Evolutionary conservation across 2,797 vertebrate genomes (phyloP), one percentile per base, ranked within the genome.

Genomic region (Rallus crepitans): DNA sequence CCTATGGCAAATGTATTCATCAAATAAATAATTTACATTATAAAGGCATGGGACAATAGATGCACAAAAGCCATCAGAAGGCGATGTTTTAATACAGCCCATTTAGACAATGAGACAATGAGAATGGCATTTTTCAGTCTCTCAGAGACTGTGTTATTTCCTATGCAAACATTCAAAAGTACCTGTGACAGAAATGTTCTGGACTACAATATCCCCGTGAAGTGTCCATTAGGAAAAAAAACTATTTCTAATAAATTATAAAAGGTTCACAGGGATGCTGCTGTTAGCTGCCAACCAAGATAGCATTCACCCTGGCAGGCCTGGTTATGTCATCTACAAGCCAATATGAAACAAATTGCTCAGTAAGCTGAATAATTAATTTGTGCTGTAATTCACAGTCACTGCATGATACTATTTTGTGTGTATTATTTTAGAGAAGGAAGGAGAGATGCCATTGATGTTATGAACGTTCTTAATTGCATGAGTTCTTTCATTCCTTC

Each of bases 1-100:
- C 68, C 91, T 80, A 82, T 53, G 57, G 90, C 30, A 94, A 94
- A 97, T 91, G 80, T 96, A 76, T 77, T 96, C 83, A 92, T 87
- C 93, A 94, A 86, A 89, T 98, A 94, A 97, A 97, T 97, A 96
- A 97, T 98, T 97, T 93, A 97, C 92, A 90, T 97, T 70, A 93
- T 92, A 95, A 97, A 97, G 85, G 55, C 83, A 71, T 84, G 84
- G 52, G 23, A 88, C 25, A 50, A 89, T 31, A 89, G 63, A 60
- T 39, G 18, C 55, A 65, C 17, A 94, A 83, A 91, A 82, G 11
- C 40, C 76, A 69, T 45, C 39, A 89, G 81, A 45, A 94, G 15
- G 6, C 1, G 0, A 70, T 87, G 45, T 88, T 96, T 96, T 84
- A 73, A 96, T 85, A 73, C 20, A 89, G 48, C 40, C 27, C 1